phyloP scores from a whole-genome alignment of 1,140 invertebrate genomes.

The Ostrea denselamellosa region DNA sequence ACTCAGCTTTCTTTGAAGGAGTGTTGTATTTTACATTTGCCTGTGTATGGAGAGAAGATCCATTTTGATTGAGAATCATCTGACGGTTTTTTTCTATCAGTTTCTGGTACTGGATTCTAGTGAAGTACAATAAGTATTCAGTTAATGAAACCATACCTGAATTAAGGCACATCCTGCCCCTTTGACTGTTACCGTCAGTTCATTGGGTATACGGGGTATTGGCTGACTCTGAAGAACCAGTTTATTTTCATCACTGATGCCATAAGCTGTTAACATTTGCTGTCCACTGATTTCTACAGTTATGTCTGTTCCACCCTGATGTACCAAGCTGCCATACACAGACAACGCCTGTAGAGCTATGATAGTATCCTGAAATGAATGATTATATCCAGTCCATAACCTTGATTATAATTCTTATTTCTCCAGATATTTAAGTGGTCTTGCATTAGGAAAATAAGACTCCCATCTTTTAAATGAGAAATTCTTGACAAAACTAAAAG shows the following conservation, averaged over 20 bases:
- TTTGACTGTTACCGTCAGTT: conserved; percentile 83
- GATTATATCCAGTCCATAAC: too few species aligned
- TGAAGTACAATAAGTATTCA: too few species aligned
- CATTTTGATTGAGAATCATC: background rate
- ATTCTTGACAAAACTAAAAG: too few species aligned
- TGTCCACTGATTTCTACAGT: conserved; percentile 55
- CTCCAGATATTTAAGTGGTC: too few species aligned
- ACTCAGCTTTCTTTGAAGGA: conserved; percentile 53
- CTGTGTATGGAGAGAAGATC: conserved; percentile 51
- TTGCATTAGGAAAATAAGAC: too few species aligned
- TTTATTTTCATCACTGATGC: conserved; percentile 67
- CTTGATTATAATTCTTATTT: too few species aligned
- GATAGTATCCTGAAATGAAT: conserved; percentile 77
- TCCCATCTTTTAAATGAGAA: too few species aligned
- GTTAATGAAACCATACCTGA: conserved; percentile 80
- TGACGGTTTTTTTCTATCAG: background rate
- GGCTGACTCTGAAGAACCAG: conserved; percentile 65
- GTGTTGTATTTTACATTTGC: conserved; percentile 73
- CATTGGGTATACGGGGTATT: conserved; percentile 54
- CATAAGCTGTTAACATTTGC: conserved; percentile 51
- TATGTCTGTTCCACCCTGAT: conserved; percentile 53
- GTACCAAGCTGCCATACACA: conserved; percentile 70
- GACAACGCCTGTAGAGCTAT: conserved; percentile 80
- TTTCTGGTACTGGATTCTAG: too few species aligned
- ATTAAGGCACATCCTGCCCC: conserved; percentile 91